Conservation (phyloP, 1,140 invertebrate genomes). For the Camponotus floridanus region DNA sequence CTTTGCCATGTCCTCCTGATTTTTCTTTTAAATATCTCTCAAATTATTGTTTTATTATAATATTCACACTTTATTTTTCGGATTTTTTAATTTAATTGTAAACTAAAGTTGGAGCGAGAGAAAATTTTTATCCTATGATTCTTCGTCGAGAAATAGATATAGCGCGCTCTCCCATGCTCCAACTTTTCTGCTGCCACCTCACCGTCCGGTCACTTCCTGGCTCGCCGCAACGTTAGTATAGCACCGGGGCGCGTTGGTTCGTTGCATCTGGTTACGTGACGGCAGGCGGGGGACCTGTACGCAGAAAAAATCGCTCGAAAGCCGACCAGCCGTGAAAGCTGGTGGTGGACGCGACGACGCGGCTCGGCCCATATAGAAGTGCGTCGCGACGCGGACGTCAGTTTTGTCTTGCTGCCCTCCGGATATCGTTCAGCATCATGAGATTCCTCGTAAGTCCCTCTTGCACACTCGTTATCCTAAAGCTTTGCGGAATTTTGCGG, state of each 20-base stretch:
- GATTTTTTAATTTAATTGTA: background rate
- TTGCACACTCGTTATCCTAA: background rate
- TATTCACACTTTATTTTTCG: background rate
- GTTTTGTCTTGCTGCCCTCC: constrained; percentile 80
- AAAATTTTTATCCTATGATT: background rate
- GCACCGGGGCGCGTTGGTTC: constrained; percentile 56
- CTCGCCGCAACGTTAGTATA: constrained; percentile 66
- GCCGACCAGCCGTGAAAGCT: constrained; percentile 79
- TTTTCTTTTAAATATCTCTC: background rate
- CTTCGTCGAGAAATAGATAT: background rate
- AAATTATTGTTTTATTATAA: no score
- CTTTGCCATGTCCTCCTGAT: background rate
- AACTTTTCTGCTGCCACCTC: constrained; percentile 42
- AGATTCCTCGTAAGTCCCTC: constrained; percentile 80
- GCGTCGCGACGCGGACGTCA: constrained; percentile 78
- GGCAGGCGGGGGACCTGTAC: constrained; percentile 28
- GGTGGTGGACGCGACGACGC: constrained; percentile 67
- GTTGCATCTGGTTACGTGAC: constrained; percentile 58
- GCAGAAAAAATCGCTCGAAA: constrained; percentile 76
- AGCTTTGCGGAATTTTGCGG: background rate
- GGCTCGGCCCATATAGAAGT: constrained; percentile 83
- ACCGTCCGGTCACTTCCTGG: constrained; percentile 79
- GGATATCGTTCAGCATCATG: constrained; percentile 81
- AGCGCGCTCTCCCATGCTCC: background rate
- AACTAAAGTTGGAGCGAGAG: background rate